These are phyloP conservation scores for Otus sunia DNA, from an alignment of 2,113 vertebrate genomes.

Conservation along the genomic window DNA sequence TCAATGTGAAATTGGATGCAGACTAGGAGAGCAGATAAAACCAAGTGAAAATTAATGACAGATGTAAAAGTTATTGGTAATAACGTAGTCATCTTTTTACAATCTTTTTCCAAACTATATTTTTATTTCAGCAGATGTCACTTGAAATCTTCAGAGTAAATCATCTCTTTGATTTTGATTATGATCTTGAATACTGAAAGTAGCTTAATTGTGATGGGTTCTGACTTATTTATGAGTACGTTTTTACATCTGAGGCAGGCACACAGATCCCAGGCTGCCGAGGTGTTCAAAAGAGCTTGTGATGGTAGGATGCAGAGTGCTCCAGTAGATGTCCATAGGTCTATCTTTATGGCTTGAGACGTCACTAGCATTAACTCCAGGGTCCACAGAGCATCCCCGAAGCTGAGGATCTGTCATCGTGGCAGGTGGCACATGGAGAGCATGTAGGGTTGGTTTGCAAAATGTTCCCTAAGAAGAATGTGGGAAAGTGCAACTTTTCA, in stretches of 20 bases:
- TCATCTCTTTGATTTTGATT: neutral
- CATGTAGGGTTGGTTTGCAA: neutral
- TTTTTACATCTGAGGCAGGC: neutral
- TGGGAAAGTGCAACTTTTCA: neutral
- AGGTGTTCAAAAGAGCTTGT: neutral
- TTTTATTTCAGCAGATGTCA: conserved; percentile 66
- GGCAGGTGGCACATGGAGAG: neutral
- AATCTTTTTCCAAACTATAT: conserved; percentile 31
- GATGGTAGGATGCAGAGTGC: neutral
- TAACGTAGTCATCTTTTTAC: conserved; percentile 35
- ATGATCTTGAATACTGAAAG: neutral
- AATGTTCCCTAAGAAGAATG: neutral
- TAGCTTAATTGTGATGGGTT: conserved; percentile 19
- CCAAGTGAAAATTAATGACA: conserved; percentile 65
- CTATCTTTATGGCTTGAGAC: neutral
- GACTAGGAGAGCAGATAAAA: conserved; percentile 58
- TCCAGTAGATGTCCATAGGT: neutral
- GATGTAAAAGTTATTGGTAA: conserved; percentile 62
- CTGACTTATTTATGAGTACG: neutral
- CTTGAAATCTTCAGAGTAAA: conserved; percentile 42
- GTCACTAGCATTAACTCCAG: neutral
- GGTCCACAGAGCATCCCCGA: neutral
- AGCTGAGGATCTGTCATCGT: neutral
- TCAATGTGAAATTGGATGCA: conserved; percentile 67
- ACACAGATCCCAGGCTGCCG: neutral